Evolutionary conservation across 2,888 invertebrate species (phyloP).

Genomic region (Anoncus sp.): DNA sequence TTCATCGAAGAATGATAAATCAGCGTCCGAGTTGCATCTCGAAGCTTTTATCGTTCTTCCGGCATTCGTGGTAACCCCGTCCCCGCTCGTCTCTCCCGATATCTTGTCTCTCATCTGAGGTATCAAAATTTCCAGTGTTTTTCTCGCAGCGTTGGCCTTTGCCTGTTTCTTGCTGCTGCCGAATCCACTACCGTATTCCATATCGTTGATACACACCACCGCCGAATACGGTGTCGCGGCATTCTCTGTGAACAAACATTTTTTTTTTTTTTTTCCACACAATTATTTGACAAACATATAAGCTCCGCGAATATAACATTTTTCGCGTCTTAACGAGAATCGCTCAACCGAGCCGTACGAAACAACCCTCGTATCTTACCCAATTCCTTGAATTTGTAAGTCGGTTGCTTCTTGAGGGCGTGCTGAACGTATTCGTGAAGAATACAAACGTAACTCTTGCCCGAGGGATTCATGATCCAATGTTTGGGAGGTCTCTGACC

Average conservation of each 20-base stretch:
- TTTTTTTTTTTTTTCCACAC: background rate
- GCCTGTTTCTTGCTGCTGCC: conserved; percentile 98
- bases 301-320: no score
- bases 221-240: conserved; percentile 97
- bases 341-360: no score
- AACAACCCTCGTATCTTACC: no score
- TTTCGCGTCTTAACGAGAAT: no score
- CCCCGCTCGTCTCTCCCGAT: conserved; percentile 85
- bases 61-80: conserved; percentile 82
- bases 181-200: conserved; percentile 97
- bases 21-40: conserved; percentile 79
- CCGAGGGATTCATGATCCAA: conserved; percentile 99
- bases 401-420: conserved; percentile 96
- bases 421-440: conserved; percentile 99
- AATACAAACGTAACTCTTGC: conserved; percentile 97
- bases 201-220: conserved; percentile 95
- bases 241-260: conserved; percentile 86
- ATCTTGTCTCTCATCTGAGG: conserved; percentile 96
- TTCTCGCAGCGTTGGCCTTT: conserved; percentile 96
- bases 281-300: no score
- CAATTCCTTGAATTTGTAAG: conserved; percentile 95
- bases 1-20: conserved; percentile 92
- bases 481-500: conserved; percentile 87
- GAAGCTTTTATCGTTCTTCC: conserved; percentile 80
- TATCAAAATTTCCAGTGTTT: conserved; percentile 95